Evolutionary conservation across 2,113 vertebrate genomes (phyloP).

Genomic region (Psettodes erumei): DNA sequence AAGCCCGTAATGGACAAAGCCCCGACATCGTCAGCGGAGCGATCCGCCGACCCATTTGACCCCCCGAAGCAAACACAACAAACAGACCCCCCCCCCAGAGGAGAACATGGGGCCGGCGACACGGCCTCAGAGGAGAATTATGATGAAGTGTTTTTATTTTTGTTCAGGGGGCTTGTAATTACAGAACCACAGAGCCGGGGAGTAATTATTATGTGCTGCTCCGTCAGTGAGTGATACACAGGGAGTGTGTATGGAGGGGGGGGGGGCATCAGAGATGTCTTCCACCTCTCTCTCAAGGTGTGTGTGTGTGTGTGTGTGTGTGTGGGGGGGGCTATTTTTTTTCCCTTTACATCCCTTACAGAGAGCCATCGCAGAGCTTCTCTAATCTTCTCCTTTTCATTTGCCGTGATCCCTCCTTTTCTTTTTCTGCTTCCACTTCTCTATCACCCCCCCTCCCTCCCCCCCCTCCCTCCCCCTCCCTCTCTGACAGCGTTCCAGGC

Average conservation of each 20-base stretch:
- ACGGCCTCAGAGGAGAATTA: constrained; percentile 43
- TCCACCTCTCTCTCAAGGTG: constrained; percentile 46
- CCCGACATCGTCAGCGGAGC: constrained; percentile 14
- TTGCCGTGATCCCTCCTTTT: constrained; percentile 14
- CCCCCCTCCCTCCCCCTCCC: not conserved
- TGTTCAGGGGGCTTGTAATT: constrained; percentile 65
- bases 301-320: too few species aligned
- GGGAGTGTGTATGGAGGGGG: too few species aligned
- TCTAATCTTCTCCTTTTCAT: constrained; percentile 46
- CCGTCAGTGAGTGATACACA: constrained; percentile 45
- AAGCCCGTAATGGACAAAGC: constrained; percentile 33
- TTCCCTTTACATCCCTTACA: not conserved
- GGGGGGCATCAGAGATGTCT: constrained; percentile 56
- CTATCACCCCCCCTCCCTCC: constrained; percentile 14
- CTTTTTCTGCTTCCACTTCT: constrained; percentile 20
- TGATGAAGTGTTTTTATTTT: constrained; percentile 57
- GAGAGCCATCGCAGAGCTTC: too few species aligned
- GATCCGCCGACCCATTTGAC: constrained; percentile 22
- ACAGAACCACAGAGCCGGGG: constrained; percentile 43
- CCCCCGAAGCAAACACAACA: constrained; percentile 25
- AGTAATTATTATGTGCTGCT: constrained; percentile 61
- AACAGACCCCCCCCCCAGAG: constrained; percentile 30
- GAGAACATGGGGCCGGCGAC: constrained; percentile 36
- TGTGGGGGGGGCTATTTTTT: too few species aligned
- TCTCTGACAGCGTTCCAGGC: constrained; percentile 25